Evolutionary conservation across 2,113 vertebrate genomes (phyloP).

Genomic region (Hylia prasina): DNA sequence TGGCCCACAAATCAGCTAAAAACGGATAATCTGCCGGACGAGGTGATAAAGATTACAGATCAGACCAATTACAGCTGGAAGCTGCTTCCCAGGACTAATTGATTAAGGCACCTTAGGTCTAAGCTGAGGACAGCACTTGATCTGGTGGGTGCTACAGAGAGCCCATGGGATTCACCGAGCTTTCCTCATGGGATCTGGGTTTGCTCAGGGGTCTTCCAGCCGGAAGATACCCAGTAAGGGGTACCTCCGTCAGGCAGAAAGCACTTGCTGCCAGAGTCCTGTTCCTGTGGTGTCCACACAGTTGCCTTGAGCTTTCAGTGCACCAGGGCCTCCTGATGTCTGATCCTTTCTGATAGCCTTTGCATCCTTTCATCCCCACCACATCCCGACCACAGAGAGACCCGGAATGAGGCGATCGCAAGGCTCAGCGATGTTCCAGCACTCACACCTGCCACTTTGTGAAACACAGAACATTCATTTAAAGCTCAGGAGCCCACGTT

Average conservation of each 20-base stretch:
- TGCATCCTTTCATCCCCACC: neutral
- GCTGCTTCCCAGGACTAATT: neutral
- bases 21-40: neutral
- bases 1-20: conserved; percentile 17
- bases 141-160: neutral
- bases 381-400: neutral
- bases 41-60: conserved; percentile 20
- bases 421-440: neutral
- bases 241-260: neutral
- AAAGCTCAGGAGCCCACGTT: neutral
- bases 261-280: neutral
- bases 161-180: fast-evolving
- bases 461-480: neutral
- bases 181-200: fast-evolving
- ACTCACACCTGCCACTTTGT: neutral
- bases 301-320: neutral
- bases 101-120: neutral
- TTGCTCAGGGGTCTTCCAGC: neutral
- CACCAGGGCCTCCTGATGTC: neutral
- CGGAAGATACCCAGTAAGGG: neutral
- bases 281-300: neutral
- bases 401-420: fast-evolving
- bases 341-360: too few species aligned
- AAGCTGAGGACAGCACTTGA: neutral
- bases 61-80: conserved; percentile 5